Evolutionary conservation across 2,888 invertebrate species (phyloP), one percentile per base, ranked within the genome.

Genomic region (Cantharis lateralis): DNA sequence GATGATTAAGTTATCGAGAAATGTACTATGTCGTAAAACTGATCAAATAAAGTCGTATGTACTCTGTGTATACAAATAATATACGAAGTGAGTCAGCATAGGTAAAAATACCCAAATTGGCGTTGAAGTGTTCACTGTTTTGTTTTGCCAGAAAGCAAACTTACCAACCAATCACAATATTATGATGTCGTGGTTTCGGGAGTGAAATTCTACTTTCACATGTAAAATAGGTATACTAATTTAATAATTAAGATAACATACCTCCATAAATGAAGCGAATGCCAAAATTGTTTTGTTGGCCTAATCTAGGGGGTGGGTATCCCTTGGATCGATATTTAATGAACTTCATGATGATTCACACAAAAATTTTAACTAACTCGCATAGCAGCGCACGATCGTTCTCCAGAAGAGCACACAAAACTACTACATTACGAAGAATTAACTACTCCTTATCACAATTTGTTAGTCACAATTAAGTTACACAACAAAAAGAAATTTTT

Each of bases 401-500:
- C 48, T 48, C 48, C 13, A 48, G 13, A n/a, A 3, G 48, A 48
- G n/a, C 48, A 48, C 48, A 48, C 48, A 48, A 48, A 48, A 48
- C 48, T 48, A 48, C 48, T 48, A 48, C 48, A 48, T 48, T 48
- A 48, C 48, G 48, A 48, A 48, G 48, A 48, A n/a, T 66, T 20
- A 20, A 16, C 15, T 13, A 66, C 7, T 24, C 18, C 9, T 63
- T 74, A 71, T 68, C 77, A 73, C 77, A 74, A 26, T 71, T 61
- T 72, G 74, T 77, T 77, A 77, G 77, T 71, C 74, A 77, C 77
- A 62, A 77, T 66, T 74, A 66, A 66, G 71, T 77, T 71, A 32
- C 48, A 28, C 62, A 24, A n/a, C n/a, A 66, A 24, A 18, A 66
- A 66, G 20, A 24, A 66, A 20, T 61, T 64, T 20, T 71, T 77